Evolutionary conservation across 2,888 invertebrate species (phyloP).

Genomic region (Calliphora vomitoria): DNA sequence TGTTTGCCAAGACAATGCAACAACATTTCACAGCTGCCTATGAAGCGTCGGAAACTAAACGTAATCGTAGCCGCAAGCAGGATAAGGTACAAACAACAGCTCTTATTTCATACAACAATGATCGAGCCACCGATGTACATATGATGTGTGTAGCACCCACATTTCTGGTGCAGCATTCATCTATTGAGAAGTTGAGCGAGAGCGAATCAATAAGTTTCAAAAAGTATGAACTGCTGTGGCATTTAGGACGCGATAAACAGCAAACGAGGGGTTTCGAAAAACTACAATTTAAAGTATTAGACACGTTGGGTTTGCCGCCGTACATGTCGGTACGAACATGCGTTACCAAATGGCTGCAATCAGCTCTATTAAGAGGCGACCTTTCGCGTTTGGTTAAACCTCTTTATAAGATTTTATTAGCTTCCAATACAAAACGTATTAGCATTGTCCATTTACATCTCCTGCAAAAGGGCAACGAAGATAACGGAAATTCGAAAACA

Average conservation of each 20-base stretch:
- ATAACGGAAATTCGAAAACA: conserved; percentile 72
- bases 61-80: conserved; percentile 21
- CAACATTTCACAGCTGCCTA: conserved; percentile 77
- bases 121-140: conserved; percentile 82
- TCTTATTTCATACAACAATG: conserved; percentile 80
- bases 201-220: conserved; percentile 84
- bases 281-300: conserved; percentile 88
- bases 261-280: conserved; percentile 85
- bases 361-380: conserved; percentile 90
- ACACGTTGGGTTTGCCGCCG: conserved; percentile 82
- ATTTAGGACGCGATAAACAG: conserved; percentile 89
- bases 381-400: conserved; percentile 92
- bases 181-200: conserved; percentile 80
- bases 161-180: conserved; percentile 75
- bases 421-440: conserved; percentile 92
- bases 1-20: conserved; percentile 82
- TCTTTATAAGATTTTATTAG: conserved; percentile 89
- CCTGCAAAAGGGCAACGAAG: conserved; percentile 85
- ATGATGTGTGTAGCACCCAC: conserved; percentile 81
- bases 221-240: conserved; percentile 88
- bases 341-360: conserved; percentile 91
- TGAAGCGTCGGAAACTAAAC: conserved; percentile 63
- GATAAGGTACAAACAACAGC: conserved; percentile 53
- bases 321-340: conserved; percentile 85
- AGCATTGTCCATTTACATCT: conserved; percentile 91